Evolutionary conservation across 2,888 invertebrate species (phyloP).

Genomic region (Ctena decussata): DNA sequence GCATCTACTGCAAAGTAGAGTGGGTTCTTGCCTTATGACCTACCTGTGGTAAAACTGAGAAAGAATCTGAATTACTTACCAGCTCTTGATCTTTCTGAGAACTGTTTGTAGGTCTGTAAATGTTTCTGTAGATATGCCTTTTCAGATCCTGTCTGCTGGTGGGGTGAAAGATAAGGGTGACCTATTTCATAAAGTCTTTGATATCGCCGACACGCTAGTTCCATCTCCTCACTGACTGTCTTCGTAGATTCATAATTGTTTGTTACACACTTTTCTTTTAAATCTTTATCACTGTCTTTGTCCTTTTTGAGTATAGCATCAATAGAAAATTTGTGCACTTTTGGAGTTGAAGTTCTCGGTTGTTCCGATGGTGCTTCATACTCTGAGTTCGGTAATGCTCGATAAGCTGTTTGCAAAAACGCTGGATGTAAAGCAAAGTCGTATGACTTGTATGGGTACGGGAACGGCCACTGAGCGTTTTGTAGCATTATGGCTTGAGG

Average conservation of each 20-base stretch:
- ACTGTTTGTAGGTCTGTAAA: slow-evolving; percentile 48
- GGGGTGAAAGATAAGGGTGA: slow-evolving; percentile 70
- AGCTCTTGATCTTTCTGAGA: slow-evolving; percentile 41
- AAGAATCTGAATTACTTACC: slow-evolving; percentile 1
- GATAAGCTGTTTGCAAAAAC: slow-evolving; percentile 71
- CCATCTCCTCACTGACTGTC: slow-evolving; percentile 60
- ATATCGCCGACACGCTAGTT: slow-evolving; percentile 61
- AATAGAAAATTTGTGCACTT: slow-evolving; percentile 76
- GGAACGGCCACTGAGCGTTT: slow-evolving; percentile 58
- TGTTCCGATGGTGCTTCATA: slow-evolving; percentile 17
- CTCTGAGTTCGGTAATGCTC: slow-evolving; percentile 40
- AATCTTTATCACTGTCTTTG: slow-evolving; percentile 45
- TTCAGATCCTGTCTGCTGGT: slow-evolving; percentile 22
- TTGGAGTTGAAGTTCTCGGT: slow-evolving; percentile 24
- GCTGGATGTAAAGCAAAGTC: slow-evolving; percentile 78
- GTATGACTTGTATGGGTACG: slow-evolving; percentile 66
- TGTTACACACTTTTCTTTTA: slow-evolving; percentile 34
- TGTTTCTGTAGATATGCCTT: slow-evolving; percentile 44
- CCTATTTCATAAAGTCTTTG: slow-evolving; percentile 71
- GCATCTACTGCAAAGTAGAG: too few species aligned
- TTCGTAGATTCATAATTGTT: slow-evolving; percentile 36
- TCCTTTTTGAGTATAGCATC: slow-evolving; percentile 78
- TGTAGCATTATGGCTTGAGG: slow-evolving; percentile 51
- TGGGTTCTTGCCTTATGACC: too few species aligned
- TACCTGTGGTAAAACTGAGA: too few species aligned